phyloP scores from a whole-genome alignment of 2,888 invertebrate species.

The Horisme vitalbata region DNA sequence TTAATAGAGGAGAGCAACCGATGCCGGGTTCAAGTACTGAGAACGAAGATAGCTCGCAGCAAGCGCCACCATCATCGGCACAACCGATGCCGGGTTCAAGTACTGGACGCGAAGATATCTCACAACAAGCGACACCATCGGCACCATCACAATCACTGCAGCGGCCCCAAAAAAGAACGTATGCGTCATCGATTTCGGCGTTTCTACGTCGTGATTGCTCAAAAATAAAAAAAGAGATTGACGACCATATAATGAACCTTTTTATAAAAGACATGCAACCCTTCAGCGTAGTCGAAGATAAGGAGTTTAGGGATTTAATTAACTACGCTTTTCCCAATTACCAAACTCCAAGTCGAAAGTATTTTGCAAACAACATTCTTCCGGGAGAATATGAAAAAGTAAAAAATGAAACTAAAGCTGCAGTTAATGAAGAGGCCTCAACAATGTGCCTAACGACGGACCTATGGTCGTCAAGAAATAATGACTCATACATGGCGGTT shows the following conservation, averaged over 20 bases:
- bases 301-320: conserved; percentile 25
- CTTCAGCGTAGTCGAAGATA: conserved; percentile 29
- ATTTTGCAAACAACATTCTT: conserved; percentile 33
- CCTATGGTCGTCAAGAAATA: not conserved
- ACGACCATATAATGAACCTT: conserved; percentile 26
- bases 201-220: conserved; percentile 9
- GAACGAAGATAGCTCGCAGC: too few relatives aligned
- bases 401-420: conserved; percentile 4
- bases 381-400: conserved; percentile 14
- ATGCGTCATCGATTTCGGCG: too few relatives aligned
- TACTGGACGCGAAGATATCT: too few relatives aligned
- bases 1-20: too few relatives aligned
- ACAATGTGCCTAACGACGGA: not conserved
- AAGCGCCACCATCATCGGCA: too few relatives aligned
- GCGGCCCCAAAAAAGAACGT: too few relatives aligned
- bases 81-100: too few relatives aligned
- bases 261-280: conserved; percentile 30
- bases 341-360: conserved; percentile 27
- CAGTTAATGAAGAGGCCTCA: not conserved
- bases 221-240: conserved; percentile 27
- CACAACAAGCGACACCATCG: too few relatives aligned
- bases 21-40: too few relatives aligned
- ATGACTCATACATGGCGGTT: not conserved
- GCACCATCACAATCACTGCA: too few relatives aligned
- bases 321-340: conserved; percentile 30